Base-by-base conservation (phyloP, 35 echinoderm and acorn worm species). In the Lytechinus variegatus region DNA sequence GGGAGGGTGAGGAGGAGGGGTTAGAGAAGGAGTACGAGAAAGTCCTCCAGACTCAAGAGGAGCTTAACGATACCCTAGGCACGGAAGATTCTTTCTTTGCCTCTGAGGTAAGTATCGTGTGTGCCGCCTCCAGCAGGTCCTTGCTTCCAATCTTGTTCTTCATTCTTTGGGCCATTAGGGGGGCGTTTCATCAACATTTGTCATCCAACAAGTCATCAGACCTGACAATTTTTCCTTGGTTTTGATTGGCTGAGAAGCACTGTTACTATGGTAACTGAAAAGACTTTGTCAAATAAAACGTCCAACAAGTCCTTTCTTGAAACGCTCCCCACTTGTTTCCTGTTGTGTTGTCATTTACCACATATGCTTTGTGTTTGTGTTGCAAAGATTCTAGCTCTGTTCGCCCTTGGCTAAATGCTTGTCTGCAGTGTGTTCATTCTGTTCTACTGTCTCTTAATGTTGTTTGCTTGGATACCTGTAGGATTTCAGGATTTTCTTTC, bases 81-180 rank as follows among this genome's bases (percentile, higher is more conserved):
- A 93, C 92, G 21, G 92, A 93, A 57, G 92, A 93, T 93, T 93
- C 92, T 27, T 93, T 93, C 54, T 93, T 93, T 93, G 92, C 92
- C 92, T 93, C 92, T 0, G 92, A 93, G 92, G 92, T 93, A 54
- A 93, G 92, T 93, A 28, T 57, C 11, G 2, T 10, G 29, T 52
- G 88, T 54, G 29, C 52, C 52, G 33, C 33, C 33, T 44, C 33
- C 33, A 44, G 33, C 1, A 44, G 33, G 2, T 44, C 33, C 33
- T 44, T 44, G 33, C 2, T 44, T 44, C 33, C 33, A 44, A 44
- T 44, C 33, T 44, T 44, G 33, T 44, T 44, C 1, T 44, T 44
- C 33, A 1, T 44, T 44, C 33, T 44, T 44, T 44, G 33, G 33
- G 33, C 33, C 33, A 44, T 44, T 2, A 44, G 29, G 29, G 86